Evolutionary conservation across 2,888 invertebrate genomes (phyloP), one percentile per base, ranked within the genome.

Genomic region (Pharmacophagus antenor): DNA sequence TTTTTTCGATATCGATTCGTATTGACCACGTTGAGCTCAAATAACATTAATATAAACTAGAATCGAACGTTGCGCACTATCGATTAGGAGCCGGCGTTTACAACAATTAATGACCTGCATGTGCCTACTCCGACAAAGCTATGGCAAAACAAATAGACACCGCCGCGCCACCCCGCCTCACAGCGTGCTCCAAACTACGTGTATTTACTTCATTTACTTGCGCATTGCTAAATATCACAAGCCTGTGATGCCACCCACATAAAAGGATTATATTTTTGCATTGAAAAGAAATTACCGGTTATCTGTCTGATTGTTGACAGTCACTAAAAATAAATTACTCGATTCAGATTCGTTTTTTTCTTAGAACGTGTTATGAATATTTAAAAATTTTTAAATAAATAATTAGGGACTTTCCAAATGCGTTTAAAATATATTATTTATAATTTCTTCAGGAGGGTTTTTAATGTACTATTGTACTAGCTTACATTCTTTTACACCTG

Each of bases 51-150:
- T 88, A 90, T 88, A 89, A 89, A 90, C 88, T 86, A 83, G 88
- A 89, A 88, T 89, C 87, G 88, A 88, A 88, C 87, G 85, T 81
- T 79, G 84, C 80, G 79, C 81, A 79, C 85, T 89, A 90, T 90
- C 89, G 89, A 90, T 90, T 90, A 89, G 89, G 79, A 86, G 79
- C 82, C 76, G 82, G 85, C 87, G 88, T 85, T 88, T 87, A 87
- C 88, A 85, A 88, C 89, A 90, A 90, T 90, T 90, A 90, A 90
- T 90, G 89, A 89, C 89, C 88, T 89, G 89, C 85, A 88, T 89
- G 89, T 87, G 88, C 85, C 85, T 83, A 79, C 83, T 82, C 79
- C 85, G 86, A 85, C 89, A 88, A 88, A 88, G 88, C 89, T 88
- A 88, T 85, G 87, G 88, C 87, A 86, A 88, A 90, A 90, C 89